phyloP scores from a whole-genome alignment of 1,140 invertebrate genomes.

The Kradibia gibbosae region DNA sequence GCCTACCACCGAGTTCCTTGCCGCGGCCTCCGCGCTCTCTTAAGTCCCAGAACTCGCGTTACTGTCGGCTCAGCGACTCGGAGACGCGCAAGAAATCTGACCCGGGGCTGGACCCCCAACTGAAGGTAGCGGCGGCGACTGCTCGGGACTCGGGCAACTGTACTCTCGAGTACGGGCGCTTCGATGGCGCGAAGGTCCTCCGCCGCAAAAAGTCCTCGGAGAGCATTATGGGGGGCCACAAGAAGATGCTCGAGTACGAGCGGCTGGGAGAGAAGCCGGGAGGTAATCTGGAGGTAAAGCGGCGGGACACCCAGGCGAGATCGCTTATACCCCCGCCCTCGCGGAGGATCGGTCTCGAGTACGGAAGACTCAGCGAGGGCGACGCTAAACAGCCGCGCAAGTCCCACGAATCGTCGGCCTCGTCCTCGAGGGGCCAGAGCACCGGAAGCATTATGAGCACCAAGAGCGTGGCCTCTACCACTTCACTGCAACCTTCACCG shows the following conservation, averaged over 20 bases:
- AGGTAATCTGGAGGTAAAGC: conserved; percentile 64
- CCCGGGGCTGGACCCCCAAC: conserved; percentile 50
- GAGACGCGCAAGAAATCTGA: conserved; percentile 72
- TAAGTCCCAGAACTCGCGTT: conserved; percentile 73
- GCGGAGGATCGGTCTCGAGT: conserved; percentile 73
- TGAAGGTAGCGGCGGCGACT: conserved; percentile 50
- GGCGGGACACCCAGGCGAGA: conserved; percentile 73
- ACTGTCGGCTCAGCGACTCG: conserved; percentile 75
- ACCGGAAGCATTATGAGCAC: conserved; percentile 71
- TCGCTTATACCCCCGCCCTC: conserved; percentile 77
- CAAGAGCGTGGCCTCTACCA: conserved; percentile 74
- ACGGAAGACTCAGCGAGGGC: conserved; percentile 75
- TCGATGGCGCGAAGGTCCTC: conserved; percentile 61
- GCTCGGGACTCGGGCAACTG: conserved; percentile 65
- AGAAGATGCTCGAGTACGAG: conserved; percentile 65
- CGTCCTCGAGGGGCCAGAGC: conserved; percentile 63
- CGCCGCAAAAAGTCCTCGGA: conserved; percentile 75
- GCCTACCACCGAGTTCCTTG: conserved; percentile 78
- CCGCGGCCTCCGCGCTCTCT: conserved; percentile 77
- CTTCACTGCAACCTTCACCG: conserved; percentile 75
- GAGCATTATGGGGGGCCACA: conserved; percentile 56
- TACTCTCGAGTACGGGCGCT: conserved; percentile 66
- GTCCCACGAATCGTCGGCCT: conserved; percentile 45
- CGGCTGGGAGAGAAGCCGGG: conserved; percentile 56
- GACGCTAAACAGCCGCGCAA: conserved; percentile 66